A percentile compares a stretch with the other conserved stretches of the same genome.
These are phyloP conservation scores for Baryphthengus martii DNA, from an alignment of 2,113 vertebrate genomes.

Conservation along the genomic window DNA sequence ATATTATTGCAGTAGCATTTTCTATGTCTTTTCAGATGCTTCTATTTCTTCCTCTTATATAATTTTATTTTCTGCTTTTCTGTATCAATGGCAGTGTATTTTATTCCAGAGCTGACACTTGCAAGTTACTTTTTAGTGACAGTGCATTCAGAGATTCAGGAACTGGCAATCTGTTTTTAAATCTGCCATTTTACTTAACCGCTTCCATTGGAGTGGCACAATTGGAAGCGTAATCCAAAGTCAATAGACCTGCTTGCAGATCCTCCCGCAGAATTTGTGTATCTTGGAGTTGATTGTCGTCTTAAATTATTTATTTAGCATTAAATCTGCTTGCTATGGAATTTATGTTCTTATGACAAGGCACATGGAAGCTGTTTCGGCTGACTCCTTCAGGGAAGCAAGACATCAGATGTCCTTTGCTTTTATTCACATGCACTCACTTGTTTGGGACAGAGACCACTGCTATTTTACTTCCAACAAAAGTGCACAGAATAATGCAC, in stretches of 20 bases:
- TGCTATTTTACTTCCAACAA: not conserved
- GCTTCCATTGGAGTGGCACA: not conserved
- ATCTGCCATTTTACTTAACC: not conserved
- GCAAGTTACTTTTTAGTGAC: not conserved
- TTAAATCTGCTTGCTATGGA: not conserved
- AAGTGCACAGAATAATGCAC: not conserved
- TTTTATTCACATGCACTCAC: not conserved
- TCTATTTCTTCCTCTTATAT: not conserved
- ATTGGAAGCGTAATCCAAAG: not conserved
- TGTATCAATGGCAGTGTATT: not conserved
- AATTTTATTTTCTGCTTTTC: not conserved
- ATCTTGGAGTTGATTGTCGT: not conserved
- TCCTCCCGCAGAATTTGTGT: not conserved
- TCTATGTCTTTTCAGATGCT: not conserved
- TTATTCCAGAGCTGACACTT: not conserved
- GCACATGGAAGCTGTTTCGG: not conserved
- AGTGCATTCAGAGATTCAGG: not conserved
- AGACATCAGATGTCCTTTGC: not conserved
- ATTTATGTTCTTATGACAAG: not conserved
- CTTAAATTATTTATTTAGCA: not conserved
- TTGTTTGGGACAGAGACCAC: not conserved
- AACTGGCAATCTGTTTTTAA: not conserved
- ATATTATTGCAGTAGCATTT: not conserved
- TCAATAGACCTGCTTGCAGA: not conserved
- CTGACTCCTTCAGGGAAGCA: not conserved